These are phyloP conservation scores for Orbicella faveolata DNA, from an alignment of 64 coral and sea anemone species.

Conservation along the genomic window DNA sequence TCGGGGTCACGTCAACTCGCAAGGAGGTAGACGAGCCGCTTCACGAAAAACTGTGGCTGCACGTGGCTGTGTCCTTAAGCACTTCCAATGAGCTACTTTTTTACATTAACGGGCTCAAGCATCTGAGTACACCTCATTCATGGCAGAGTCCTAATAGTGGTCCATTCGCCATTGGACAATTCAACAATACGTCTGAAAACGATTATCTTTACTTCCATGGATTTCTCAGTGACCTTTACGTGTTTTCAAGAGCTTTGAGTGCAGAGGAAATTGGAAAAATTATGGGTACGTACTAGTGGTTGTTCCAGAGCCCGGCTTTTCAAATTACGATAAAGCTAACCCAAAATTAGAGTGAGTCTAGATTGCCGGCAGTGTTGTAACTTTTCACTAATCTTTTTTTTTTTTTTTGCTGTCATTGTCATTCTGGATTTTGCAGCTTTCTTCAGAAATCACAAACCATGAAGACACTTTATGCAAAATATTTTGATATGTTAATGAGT, in stretches of 20 bases:
- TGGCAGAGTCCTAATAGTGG: background rate
- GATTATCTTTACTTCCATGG: slow-evolving; percentile 42
- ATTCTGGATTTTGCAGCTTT: too few relatives aligned
- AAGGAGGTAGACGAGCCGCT: background rate
- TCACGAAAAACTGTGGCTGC: slow-evolving; percentile 3
- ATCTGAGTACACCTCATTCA: background rate
- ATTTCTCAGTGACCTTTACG: slow-evolving; percentile 40
- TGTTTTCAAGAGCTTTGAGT: slow-evolving; percentile 22
- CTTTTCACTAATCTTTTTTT: too few relatives aligned
- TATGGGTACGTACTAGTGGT: slow-evolving; percentile 20
- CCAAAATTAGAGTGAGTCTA: too few relatives aligned
- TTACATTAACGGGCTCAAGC: background rate
- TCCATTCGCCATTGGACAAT: slow-evolving; percentile 19
- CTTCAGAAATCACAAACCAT: too few relatives aligned
- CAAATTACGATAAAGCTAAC: too few relatives aligned
- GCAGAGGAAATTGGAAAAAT: slow-evolving; percentile 11
- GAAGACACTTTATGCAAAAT: too few relatives aligned
- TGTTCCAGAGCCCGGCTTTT: too few relatives aligned
- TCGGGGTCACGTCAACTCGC: too few relatives aligned
- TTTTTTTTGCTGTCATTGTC: too few relatives aligned
- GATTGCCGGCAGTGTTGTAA: too few relatives aligned
- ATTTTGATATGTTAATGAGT: too few relatives aligned
- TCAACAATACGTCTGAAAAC: background rate
- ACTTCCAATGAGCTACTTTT: background rate
- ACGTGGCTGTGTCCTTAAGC: slow-evolving; percentile 28